Base-by-base conservation (phyloP, 92 coral and sea anemone genomes). In the Actinostola sp. region DNA sequence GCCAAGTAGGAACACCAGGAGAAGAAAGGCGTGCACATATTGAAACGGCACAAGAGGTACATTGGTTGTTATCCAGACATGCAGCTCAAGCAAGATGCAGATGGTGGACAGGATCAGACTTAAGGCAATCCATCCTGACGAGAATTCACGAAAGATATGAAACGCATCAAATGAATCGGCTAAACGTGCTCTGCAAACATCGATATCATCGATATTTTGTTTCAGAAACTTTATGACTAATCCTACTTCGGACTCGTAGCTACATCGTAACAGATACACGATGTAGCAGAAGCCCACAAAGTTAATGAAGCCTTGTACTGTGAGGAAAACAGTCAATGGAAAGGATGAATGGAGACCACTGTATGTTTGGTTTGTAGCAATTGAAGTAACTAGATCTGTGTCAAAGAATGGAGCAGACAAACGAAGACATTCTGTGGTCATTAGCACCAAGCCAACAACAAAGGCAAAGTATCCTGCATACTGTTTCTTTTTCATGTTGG, bases 101-200 rank as follows among this genome's bases (percentile, higher is more conserved):
- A 90, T 84, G 16, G 97, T 90, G 33, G 90, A 70, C 26, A 85
- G 51, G 48, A 90, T 71, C 1, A 90, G 69, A 48, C 83, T 75
- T 85, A 90, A 34, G 7, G 97, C 90, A 61, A 90, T 88, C 92
- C 92, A 90, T 0, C 97, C 97, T 8, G 97, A 87, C 0, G 97
- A 75, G 69, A 90, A 90, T 51, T 90, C 97, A 49, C 92, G 92
- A 61, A 90, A 90, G 33, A 69, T 79, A 27, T 90, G 97, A 57
- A 79, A 88, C 0, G 97, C 86, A 65, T 90, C 97, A 60, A 90
- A 90, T 31, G 92, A 76, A 42, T 88, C 92, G 3, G 92, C 97
- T 61, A 90, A 77, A 7, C 97, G 74, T 71, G 92, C 92, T 43
- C 97, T 75, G 75, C 97, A 90, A 46, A 90, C 26, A 55, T 90